Base-by-base conservation (phyloP, 2,113 vertebrate genomes). In the Gila orcuttii region DNA sequence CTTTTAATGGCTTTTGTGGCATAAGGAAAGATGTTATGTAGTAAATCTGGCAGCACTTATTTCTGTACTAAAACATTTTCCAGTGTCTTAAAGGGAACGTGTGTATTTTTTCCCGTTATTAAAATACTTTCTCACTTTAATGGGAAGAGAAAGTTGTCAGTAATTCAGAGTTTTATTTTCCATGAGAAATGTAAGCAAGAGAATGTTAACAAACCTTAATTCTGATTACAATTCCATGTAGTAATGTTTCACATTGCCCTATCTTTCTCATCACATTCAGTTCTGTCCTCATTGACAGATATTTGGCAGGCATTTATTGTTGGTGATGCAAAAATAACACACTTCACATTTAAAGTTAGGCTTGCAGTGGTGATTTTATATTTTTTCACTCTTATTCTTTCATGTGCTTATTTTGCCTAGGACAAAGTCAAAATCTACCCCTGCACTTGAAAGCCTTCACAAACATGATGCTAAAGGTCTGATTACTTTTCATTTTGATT, bases 391-490 rank as follows among this genome's bases (percentile, higher is more conserved):
- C 31, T 7, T 68, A 12, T 42, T 9, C 19, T 86, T 79, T 75
- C 0, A 75, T 79, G 87, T 1, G 87, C 75, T 91, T 90, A 0
- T 93, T 57, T 92, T 89, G 83, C 87, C 73, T 81, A 98, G 97
- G 94, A 93, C 73, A 86, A 97, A 97, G 91, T 98, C 96, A 28
- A 95, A 93, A 88, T 98, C 97, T 1, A 95, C 95, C 47, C 94
- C 97, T 55, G 92, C 96, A 57, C 92, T 98, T 85, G 93, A 95
- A 85, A 92, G 90, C 68, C 87, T 87, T 62, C 55, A 91, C 84
- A 91, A 90, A 31, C 87, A 90, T 88, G 89, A 92, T 39, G 91
- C 89, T 86, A 95, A 89, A 94, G 97, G 98, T 97, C 80, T 94
- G 92, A 89, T 39, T 7, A 13, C 28, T 21, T 68, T 50, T 23